These are phyloP conservation scores for Engystomops pustulosus DNA, from an alignment of 2,113 vertebrate species.

Conservation along the genomic window DNA sequence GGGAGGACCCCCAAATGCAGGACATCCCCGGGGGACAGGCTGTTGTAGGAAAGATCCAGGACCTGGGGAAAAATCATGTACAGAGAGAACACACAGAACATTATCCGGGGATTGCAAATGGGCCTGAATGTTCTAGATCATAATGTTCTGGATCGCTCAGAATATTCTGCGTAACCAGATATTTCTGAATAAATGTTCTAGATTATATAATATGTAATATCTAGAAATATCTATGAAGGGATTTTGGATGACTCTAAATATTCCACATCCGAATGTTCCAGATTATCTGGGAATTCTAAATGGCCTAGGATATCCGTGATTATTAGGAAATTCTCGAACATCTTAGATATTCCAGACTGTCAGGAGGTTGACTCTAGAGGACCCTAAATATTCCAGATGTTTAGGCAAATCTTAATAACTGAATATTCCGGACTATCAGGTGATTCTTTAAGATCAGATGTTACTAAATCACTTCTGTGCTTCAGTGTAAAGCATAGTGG, in stretches of 20 bases:
- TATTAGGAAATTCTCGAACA: neutral
- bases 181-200: no score
- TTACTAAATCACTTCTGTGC: no score
- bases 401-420: neutral
- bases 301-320: neutral
- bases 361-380: neutral
- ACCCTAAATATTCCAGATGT: neutral
- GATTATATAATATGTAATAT: no score
- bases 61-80: slow-evolving; percentile 70
- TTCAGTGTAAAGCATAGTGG: neutral
- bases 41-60: slow-evolving; percentile 88
- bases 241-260: no score
- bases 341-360: neutral
- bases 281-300: neutral
- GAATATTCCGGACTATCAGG: neutral
- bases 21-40: slow-evolving; percentile 72
- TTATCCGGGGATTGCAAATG: no score
- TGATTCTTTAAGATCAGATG: no score
- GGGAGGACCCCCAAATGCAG: slow-evolving; percentile 73
- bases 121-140: no score
- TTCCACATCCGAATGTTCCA: neutral
- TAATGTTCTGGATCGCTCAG: no score
- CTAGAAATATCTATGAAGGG: no score
- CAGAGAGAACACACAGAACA: neutral
- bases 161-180: no score